Evolutionary conservation across 1,140 invertebrate species (phyloP).

Genomic region (Diabrotica undecimpunctata): DNA sequence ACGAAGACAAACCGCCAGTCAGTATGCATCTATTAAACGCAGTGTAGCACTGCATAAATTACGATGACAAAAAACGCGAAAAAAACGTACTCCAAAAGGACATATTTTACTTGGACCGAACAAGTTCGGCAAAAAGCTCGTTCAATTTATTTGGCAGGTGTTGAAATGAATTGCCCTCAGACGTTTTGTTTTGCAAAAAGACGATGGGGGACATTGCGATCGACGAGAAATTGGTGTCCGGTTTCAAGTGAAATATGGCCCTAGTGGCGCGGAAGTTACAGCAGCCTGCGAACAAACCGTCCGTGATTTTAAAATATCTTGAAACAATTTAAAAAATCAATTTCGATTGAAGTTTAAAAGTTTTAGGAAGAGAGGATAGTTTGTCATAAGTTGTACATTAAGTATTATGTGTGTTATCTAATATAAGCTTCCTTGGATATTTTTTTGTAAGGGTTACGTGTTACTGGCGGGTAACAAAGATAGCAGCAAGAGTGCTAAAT

Average conservation of each 20-base stretch:
- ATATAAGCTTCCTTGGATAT: too few species aligned
- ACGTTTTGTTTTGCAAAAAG: constrained; percentile 12
- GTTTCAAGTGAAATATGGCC: constrained; percentile 8
- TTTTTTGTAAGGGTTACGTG: too few species aligned
- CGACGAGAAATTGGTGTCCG: constrained; percentile 10
- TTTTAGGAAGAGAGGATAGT: too few species aligned
- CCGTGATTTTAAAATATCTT: too few species aligned
- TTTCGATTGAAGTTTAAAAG: too few species aligned
- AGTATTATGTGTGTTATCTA: too few species aligned
- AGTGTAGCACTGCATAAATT: constrained; percentile 9
- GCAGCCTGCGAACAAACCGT: too few species aligned
- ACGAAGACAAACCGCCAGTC: background rate
- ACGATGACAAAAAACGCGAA: background rate
- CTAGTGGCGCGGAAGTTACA: background rate
- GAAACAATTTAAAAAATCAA: too few species aligned
- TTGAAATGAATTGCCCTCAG: constrained; percentile 12
- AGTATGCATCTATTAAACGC: constrained; percentile 8
- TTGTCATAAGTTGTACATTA: too few species aligned
- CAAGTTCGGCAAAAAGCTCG: constrained; percentile 13
- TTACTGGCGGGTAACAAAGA: too few species aligned
- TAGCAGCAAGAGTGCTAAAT: too few species aligned
- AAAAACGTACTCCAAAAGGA: background rate
- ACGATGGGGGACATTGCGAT: constrained; percentile 6
- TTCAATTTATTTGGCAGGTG: constrained; percentile 16
- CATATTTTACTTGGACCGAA: constrained; percentile 6